Conservation (phyloP, 92 coral and sea anemone species). For the Palythoa grandiflora region DNA sequence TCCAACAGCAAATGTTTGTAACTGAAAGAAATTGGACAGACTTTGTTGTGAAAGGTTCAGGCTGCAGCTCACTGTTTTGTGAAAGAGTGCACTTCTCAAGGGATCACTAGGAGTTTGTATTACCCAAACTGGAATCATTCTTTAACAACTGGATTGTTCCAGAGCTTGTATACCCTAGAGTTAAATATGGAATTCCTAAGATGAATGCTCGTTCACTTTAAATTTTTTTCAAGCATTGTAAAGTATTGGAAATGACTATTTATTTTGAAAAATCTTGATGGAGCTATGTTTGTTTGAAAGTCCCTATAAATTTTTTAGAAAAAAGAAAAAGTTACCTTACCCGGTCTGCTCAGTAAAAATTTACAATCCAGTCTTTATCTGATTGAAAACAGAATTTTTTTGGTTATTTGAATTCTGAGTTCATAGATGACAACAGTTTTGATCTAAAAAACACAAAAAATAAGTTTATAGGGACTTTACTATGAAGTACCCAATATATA, state of each 20-base stretch:
- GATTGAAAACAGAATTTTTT: not conserved
- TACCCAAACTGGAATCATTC: constrained; percentile 50
- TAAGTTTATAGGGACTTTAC: not conserved
- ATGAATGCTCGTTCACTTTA: constrained; percentile 45
- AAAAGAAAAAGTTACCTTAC: not conserved
- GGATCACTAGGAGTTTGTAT: constrained; percentile 57
- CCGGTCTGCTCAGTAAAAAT: not conserved
- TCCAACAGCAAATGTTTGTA: constrained; percentile 74
- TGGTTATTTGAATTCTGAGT: not conserved
- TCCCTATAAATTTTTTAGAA: not conserved
- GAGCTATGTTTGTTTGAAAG: not conserved
- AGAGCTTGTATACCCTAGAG: constrained; percentile 60
- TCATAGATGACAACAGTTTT: no score
- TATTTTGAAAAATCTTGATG: not conserved
- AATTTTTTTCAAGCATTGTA: constrained; percentile 1
- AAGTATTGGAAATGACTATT: not conserved
- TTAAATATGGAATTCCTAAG: constrained; percentile 60
- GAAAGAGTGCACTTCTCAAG: constrained; percentile 58
- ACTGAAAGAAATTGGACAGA: constrained; percentile 71
- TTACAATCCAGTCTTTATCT: not conserved
- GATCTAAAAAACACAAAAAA: not conserved
- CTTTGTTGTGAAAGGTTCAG: constrained; percentile 67
- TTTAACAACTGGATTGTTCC: constrained; percentile 62
- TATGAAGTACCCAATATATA: not conserved
- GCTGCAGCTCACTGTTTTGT: constrained; percentile 45